These are phyloP conservation scores for Arctopsyche grandis DNA, from an alignment of 1,140 invertebrate genomes.

Conservation along the genomic window DNA sequence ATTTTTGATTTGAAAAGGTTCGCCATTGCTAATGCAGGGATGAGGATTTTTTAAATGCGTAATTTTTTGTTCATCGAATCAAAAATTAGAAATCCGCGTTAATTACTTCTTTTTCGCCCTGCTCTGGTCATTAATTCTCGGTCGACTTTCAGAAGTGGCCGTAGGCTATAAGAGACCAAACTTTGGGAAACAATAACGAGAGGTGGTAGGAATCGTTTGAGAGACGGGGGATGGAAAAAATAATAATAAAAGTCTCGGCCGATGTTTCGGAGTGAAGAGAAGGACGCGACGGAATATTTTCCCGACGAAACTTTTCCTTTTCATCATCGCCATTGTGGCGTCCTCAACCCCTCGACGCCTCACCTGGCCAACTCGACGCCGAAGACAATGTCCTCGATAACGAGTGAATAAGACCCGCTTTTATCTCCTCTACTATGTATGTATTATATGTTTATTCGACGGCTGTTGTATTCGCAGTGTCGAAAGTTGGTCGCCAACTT, in stretches of 20 bases:
- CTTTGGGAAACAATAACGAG: slow-evolving; percentile 47
- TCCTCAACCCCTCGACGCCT: not conserved
- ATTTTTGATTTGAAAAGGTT: too few relatives aligned
- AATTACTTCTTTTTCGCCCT: slow-evolving; percentile 8
- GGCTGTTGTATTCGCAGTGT: not conserved
- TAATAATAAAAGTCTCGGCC: not conserved
- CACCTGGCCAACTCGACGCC: slow-evolving; percentile 33
- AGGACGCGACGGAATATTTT: slow-evolving; percentile 50
- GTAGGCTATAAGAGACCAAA: not conserved
- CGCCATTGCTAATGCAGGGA: too few relatives aligned
- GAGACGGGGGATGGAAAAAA: slow-evolving; percentile 11
- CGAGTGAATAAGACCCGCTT: slow-evolving; percentile 46
- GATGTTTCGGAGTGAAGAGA: not conserved
- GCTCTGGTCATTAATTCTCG: not conserved
- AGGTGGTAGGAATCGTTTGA: slow-evolving; percentile 37
- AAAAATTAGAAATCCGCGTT: slow-evolving; percentile 16
- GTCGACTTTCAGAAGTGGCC: not conserved
- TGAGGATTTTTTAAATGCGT: too few relatives aligned
- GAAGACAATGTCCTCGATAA: slow-evolving; percentile 54
- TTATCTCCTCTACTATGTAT: not conserved
- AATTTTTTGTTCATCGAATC: not conserved
- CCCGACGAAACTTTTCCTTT: slow-evolving; percentile 51
- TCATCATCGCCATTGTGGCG: slow-evolving; percentile 51
- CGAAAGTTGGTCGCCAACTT: not conserved
- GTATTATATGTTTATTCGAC: not conserved